Base-by-base conservation (phyloP, 2,888 invertebrate genomes). In the Scaptomyza flava region DNA sequence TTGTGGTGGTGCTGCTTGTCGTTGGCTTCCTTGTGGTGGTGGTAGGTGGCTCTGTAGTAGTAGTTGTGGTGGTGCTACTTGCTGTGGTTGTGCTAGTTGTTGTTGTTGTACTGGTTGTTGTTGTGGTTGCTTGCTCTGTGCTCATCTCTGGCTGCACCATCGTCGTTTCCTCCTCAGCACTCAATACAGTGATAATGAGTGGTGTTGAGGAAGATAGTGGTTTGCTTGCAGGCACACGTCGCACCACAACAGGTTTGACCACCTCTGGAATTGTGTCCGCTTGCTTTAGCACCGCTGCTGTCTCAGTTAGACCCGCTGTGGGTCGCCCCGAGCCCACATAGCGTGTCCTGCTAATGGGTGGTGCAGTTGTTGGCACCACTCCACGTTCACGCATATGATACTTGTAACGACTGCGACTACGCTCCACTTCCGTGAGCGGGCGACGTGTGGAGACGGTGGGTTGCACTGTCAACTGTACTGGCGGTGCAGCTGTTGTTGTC, bases 151-250 rank as follows among this genome's bases (percentile, higher is more conserved):
- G 38, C 9, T 70, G 69, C 2, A 65, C 46, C 17, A 68, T 57
- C 17, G 87, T 79, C 6, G 78, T 70, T 23, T 85, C 81, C 20
- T 91, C 91, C 48, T 91, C 91, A 3, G 89, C 89, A 54, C 90
- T 89, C 12, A 89, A 68, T 1, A 91, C 91, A 1, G 81, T 91
- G 54, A 91, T 91, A 5, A 90, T 82, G 23, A 91, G 77, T 5
- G 91, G 91, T 11, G 91, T 90, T 0, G 91, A 87, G 11, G 87
- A 71, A 1, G 72, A 45, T 34, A 42, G 43, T 3, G 70, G 68
- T 46, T 79, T 77, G 43, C 48, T 72, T 33, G 60, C 14, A 1
- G 58, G 68, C 56, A 70, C 27, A 2, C 82, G 64, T 0, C 74
- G 76, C 36, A 72, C 76, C 56, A 69, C 48, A 14, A 58, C 68